phyloP scores from a whole-genome alignment of 2,888 invertebrate species.

The Eristalis pertinax region DNA sequence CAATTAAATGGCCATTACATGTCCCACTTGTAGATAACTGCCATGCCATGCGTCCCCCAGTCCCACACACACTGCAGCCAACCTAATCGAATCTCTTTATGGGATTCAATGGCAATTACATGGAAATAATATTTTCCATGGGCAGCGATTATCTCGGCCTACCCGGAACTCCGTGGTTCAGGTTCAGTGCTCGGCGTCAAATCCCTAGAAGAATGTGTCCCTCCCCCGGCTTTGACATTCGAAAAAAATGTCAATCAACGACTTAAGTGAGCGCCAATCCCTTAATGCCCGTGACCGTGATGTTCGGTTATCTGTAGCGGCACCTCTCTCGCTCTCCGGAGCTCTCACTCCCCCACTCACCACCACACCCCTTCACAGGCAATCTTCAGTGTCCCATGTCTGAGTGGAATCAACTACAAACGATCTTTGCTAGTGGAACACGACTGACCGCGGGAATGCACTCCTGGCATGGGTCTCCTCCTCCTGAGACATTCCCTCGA shows the following conservation, averaged over 20 bases:
- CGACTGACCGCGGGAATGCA: constrained; percentile 10
- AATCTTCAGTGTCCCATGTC: not conserved
- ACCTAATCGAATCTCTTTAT: not conserved
- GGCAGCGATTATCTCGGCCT: constrained; percentile 7
- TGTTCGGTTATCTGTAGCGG: constrained; percentile 18
- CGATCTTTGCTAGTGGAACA: constrained; percentile 14
- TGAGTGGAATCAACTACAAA: constrained; percentile 12
- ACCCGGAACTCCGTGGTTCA: constrained; percentile 32
- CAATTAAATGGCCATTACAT: constrained; percentile 2
- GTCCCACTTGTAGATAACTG: not conserved
- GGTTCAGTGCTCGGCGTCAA: not conserved
- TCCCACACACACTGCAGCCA: not conserved
- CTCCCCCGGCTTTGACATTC: not conserved
- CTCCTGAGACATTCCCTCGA: not conserved
- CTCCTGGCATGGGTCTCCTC: not conserved
- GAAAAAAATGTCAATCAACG: constrained; percentile 58
- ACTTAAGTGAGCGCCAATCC: constrained; percentile 52
- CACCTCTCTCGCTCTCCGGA: not conserved
- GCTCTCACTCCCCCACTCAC: not conserved
- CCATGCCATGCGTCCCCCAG: not conserved
- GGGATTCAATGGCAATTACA: not conserved
- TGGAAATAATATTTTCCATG: not conserved
- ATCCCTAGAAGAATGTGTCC: constrained; percentile 16
- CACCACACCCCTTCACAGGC: not conserved
- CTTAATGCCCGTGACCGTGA: constrained; percentile 26